These are phyloP conservation scores for Hanleya hanleyi DNA, from an alignment of 2,888 invertebrate genomes.

Conservation along the genomic window DNA sequence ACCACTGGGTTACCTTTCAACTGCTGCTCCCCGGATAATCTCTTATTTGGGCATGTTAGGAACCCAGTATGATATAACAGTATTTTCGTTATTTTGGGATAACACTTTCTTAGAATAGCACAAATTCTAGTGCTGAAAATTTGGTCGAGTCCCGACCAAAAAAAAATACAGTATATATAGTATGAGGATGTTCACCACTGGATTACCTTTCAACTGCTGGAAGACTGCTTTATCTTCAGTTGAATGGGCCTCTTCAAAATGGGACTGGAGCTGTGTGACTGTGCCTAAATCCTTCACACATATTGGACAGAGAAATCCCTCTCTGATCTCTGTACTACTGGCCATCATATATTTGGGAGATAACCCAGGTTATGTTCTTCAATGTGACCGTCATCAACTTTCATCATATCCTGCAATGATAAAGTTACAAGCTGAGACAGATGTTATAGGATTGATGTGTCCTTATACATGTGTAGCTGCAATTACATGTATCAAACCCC, in stretches of 20 bases:
- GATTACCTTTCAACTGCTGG: conserved; percentile 72
- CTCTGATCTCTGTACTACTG: conserved; percentile 75
- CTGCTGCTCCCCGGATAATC: no score
- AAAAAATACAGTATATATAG: no score
- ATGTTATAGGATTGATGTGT: neutral
- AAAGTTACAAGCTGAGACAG: neutral
- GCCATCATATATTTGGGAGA: neutral
- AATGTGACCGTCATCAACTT: neutral
- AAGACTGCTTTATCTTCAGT: conserved; percentile 75
- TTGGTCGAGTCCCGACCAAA: no score
- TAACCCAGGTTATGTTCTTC: neutral
- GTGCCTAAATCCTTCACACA: conserved; percentile 93
- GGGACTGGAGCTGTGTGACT: conserved; percentile 85
- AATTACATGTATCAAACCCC: no score
- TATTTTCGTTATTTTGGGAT: no score
- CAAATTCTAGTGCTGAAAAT: no score
- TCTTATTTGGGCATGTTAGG: no score
- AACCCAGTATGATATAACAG: no score
- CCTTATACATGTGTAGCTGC: no score
- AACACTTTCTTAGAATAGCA: no score
- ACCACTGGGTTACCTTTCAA: no score
- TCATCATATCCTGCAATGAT: neutral
- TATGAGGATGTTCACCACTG: no score
- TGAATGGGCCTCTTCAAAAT: conserved; percentile 90
- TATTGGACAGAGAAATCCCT: conserved; percentile 96